Evolutionary conservation across 2,113 vertebrate genomes (phyloP).

Genomic region (Pomatostomus ruficeps): DNA sequence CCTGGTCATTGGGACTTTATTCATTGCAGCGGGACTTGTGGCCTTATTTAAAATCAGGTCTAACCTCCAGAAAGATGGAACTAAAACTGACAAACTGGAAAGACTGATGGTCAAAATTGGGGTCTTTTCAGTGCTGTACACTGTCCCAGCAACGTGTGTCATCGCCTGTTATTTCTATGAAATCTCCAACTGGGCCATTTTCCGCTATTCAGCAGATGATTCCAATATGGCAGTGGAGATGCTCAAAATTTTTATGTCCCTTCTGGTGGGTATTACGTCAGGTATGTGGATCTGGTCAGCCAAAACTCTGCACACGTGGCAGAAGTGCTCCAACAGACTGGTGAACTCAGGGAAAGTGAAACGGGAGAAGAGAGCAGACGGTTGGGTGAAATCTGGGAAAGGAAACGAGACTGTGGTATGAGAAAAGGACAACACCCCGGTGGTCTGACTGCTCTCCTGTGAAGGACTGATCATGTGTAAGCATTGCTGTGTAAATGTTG

Average conservation of each 20-base stretch:
- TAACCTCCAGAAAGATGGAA: conserved; percentile 97
- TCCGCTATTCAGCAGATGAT: conserved; percentile 83
- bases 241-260: conserved; percentile 97
- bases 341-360: conserved; percentile 86
- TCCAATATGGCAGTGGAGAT: conserved; percentile 95
- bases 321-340: conserved; percentile 88
- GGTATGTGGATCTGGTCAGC: conserved; percentile 99
- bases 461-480: not conserved
- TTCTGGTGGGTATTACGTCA: conserved; percentile 95
- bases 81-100: conserved; percentile 97
- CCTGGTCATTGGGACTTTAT: conserved; percentile 92
- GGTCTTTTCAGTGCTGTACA: conserved; percentile 98
- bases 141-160: conserved; percentile 93
- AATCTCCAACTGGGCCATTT: conserved; percentile 92
- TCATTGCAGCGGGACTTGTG: conserved; percentile 93
- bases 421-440: not conserved
- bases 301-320: conserved; percentile 97
- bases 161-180: conserved; percentile 97
- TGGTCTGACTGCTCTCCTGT: not conserved
- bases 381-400: conserved; percentile 91
- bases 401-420: conserved; percentile 95
- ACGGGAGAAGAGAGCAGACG: conserved; percentile 81
- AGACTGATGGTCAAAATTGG: conserved; percentile 98
- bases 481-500: not conserved
- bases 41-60: conserved; percentile 98